phyloP scores from a whole-genome alignment of 2,888 invertebrate species.

The Halictus quadricinctus region DNA sequence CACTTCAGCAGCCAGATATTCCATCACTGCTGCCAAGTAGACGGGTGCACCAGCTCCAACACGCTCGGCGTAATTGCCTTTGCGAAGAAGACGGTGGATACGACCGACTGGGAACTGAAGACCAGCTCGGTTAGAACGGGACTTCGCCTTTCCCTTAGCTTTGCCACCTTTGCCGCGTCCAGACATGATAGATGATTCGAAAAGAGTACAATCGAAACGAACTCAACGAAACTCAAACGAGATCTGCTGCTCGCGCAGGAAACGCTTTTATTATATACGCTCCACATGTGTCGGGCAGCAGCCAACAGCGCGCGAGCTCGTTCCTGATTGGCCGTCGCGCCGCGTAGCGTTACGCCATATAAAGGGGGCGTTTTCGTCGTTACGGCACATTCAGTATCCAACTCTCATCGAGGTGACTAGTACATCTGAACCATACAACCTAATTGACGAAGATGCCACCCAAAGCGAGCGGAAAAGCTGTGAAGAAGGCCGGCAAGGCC shows the following conservation, averaged over 20 bases:
- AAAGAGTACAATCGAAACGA: neutral
- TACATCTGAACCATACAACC: neutral
- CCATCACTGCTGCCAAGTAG: conserved; percentile 85
- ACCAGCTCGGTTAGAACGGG: conserved; percentile 84
- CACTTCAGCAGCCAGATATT: conserved; percentile 88
- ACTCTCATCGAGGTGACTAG: neutral
- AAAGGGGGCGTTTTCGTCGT: neutral
- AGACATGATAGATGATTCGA: conserved; percentile 58
- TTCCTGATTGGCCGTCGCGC: neutral
- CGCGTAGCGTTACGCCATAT: neutral
- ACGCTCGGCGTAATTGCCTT: conserved; percentile 86
- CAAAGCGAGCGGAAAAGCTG: conserved; percentile 79
- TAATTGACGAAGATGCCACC: conserved; percentile 66
- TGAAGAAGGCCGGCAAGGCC: conserved; percentile 84
- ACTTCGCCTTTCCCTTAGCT: conserved; percentile 83
- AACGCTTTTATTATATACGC: neutral
- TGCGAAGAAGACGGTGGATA: conserved; percentile 85
- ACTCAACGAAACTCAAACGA: neutral
- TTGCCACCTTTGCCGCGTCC: conserved; percentile 75
- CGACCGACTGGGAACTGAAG: conserved; percentile 86
- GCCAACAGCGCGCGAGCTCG: neutral
- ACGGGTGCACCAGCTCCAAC: conserved; percentile 85
- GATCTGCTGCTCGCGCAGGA: neutral
- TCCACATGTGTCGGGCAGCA: neutral
- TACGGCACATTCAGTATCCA: neutral